Conservation (phyloP, 2,113 vertebrate species). For the Chaenocephalus aceratus region DNA sequence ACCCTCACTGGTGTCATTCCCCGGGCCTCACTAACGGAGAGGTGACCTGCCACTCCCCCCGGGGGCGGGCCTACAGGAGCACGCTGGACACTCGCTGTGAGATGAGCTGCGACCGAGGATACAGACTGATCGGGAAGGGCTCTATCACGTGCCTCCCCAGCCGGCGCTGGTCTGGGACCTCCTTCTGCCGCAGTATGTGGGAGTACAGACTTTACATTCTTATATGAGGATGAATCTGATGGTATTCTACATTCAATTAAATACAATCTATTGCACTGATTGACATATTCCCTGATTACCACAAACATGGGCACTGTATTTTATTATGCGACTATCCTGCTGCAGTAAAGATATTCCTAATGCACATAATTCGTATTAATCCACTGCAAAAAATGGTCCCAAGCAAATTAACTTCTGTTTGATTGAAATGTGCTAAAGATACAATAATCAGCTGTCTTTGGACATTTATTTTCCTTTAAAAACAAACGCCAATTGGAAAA, state of each 20-base stretch:
- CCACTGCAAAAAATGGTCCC: neutral
- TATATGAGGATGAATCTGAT: neutral
- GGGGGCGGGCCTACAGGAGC: constrained; percentile 86
- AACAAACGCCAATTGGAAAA: no score
- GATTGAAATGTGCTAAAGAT: neutral
- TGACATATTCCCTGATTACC: neutral
- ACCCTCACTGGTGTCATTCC: constrained; percentile 91
- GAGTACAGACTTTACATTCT: neutral
- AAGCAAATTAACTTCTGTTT: neutral
- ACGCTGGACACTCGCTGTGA: constrained; percentile 91
- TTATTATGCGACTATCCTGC: neutral
- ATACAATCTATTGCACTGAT: neutral
- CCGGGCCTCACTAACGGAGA: constrained; percentile 89
- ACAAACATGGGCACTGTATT: neutral
- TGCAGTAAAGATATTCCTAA: neutral
- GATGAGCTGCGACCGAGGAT: constrained; percentile 90
- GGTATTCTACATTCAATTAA: neutral
- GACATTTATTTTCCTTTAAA: no score
- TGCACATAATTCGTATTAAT: neutral
- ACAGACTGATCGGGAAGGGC: constrained; percentile 87
- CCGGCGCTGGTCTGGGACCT: constrained; percentile 93
- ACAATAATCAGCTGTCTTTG: neutral
- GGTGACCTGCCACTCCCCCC: constrained; percentile 89
- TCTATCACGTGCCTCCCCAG: constrained; percentile 87
- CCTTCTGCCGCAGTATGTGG: constrained; percentile 91